These are phyloP conservation scores for Idaea dimidiata DNA, from an alignment of 2,888 invertebrate species.

Conservation along the genomic window DNA sequence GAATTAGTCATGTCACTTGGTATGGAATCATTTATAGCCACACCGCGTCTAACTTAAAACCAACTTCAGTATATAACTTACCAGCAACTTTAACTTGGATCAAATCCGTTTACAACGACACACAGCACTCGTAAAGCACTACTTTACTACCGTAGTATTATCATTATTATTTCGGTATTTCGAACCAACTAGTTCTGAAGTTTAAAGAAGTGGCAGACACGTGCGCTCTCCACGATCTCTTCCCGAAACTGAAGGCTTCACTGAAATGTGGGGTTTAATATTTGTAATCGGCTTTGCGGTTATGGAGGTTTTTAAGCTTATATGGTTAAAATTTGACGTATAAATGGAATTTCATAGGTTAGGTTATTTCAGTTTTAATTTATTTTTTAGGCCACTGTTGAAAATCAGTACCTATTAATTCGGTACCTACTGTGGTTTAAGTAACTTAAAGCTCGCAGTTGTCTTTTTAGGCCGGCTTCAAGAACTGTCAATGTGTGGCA, in stretches of 20 bases:
- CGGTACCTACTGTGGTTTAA: too few relatives aligned
- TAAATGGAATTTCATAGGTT: too few relatives aligned
- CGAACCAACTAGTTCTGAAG: conserved; percentile 18
- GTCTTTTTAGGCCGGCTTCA: too few relatives aligned
- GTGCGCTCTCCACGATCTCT: conserved; percentile 31
- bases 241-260: conserved; percentile 37
- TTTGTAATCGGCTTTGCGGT: conserved; percentile 55
- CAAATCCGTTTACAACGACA: conserved; percentile 19
- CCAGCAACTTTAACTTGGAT: conserved; percentile 25
- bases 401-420: too few relatives aligned
- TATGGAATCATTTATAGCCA: neutral
- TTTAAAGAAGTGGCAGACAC: conserved; percentile 24
- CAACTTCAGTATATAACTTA: conserved; percentile 12
- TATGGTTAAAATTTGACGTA: conserved; percentile 26
- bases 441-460: conserved; percentile 13
- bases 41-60: neutral
- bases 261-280: conserved; percentile 42
- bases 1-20: neutral
- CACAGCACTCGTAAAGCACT: conserved; percentile 14
- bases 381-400: too few relatives aligned
- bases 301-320: conserved; percentile 43
- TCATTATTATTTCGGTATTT: conserved; percentile 9
- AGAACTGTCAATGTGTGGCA: too few relatives aligned
- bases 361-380: too few relatives aligned
- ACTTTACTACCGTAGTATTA: conserved; percentile 1